These are phyloP conservation scores for Mythimna loreyi DNA, from an alignment of 2,888 invertebrate species.

Conservation along the genomic window DNA sequence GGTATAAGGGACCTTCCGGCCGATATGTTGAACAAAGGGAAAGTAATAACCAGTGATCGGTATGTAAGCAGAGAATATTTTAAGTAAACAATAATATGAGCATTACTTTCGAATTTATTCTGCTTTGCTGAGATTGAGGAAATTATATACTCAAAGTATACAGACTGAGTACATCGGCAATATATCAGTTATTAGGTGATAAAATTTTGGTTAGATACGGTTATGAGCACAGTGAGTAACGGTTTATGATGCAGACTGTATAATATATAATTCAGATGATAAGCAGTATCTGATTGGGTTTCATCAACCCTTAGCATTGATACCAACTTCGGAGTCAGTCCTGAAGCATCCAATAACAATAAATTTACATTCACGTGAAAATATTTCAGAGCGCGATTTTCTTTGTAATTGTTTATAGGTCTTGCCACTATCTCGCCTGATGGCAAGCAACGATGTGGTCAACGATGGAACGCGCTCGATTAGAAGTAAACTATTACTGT, in stretches of 20 bases:
- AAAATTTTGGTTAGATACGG: neutral
- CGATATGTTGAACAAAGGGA: slow-evolving; percentile 46
- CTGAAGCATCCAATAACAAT: too few species aligned
- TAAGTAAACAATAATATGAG: slow-evolving; percentile 3
- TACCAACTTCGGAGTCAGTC: neutral
- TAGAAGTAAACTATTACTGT: too few species aligned
- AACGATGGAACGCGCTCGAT: too few species aligned
- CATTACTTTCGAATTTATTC: neutral
- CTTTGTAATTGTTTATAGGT: too few species aligned
- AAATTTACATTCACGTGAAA: slow-evolving; percentile 14
- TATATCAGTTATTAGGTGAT: neutral
- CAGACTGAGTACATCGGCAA: neutral
- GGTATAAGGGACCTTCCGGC: slow-evolving; percentile 32
- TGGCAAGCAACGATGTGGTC: too few species aligned
- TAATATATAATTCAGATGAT: neutral
- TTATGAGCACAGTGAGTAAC: neutral
- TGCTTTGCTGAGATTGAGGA: neutral
- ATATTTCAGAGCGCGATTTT: slow-evolving; percentile 42
- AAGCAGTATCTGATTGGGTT: neutral
- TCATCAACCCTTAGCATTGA: neutral
- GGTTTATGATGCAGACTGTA: neutral
- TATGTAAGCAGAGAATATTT: slow-evolving; percentile 14
- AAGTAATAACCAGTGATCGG: slow-evolving; percentile 32
- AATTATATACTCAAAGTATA: neutral
- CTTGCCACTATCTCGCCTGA: too few species aligned